A percentile compares a stretch with the other conserved stretches of the same genome.
Evolutionary conservation across 2,888 invertebrate species (phyloP).

Genomic region (Tholera decimalis): DNA sequence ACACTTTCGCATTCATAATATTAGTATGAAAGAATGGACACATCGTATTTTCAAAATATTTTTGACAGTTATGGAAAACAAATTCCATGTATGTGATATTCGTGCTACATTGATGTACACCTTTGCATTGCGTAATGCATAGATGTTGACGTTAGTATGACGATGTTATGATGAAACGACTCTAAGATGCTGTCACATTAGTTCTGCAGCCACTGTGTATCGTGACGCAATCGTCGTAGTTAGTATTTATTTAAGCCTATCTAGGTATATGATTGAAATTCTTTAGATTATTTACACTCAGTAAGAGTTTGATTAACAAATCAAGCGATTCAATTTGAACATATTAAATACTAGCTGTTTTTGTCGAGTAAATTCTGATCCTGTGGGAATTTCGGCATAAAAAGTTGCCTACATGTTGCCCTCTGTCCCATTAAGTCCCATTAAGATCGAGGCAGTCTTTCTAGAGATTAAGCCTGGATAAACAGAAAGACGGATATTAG

Average conservation of each 20-base stretch:
- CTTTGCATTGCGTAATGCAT: conserved; percentile 37
- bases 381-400: no score
- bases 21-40: no score
- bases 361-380: no score
- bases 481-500: no score
- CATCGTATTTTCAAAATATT: no score
- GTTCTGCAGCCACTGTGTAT: conserved; percentile 7
- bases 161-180: conserved; percentile 16
- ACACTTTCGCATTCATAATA: no score
- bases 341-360: no score
- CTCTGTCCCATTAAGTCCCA: no score
- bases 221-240: neutral
- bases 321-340: no score
- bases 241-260: neutral
- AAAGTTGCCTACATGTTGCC: no score
- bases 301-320: neutral
- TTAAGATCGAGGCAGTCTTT: no score
- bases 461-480: no score
- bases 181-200: conserved; percentile 19
- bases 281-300: neutral
- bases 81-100: conserved; percentile 11
- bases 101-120: conserved; percentile 5
- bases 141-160: conserved; percentile 21
- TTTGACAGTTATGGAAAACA: neutral
- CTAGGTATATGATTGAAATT: neutral